phyloP scores from a whole-genome alignment of 1,140 invertebrate genomes.

The Trachymyrmex septentrionalis region DNA sequence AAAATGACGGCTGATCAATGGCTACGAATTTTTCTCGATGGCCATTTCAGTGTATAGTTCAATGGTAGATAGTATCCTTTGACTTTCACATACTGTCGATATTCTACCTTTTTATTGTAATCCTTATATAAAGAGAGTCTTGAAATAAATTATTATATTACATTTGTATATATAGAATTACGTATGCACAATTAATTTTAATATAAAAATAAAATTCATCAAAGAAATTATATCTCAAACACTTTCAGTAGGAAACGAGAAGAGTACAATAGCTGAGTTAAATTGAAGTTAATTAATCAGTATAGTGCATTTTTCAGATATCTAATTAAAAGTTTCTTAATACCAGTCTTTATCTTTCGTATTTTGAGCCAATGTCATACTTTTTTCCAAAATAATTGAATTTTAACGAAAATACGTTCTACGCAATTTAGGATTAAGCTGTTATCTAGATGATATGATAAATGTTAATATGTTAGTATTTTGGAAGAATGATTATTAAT shows the following conservation, averaged over 20 bases:
- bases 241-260: not conserved
- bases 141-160: conserved; percentile 2
- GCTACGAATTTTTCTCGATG: too few relatives aligned
- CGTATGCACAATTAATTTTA: not conserved
- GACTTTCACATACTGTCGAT: not conserved
- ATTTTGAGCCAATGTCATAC: not conserved
- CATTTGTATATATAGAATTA: not conserved
- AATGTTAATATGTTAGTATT: conserved; percentile 7
- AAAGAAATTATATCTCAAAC: not conserved
- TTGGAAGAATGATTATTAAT: conserved; percentile 18
- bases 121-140: not conserved
- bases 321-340: not conserved
- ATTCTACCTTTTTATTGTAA: not conserved
- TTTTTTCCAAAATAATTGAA: conserved; percentile 9
- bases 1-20: too few relatives aligned
- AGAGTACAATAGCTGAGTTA: not conserved
- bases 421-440: conserved; percentile 20
- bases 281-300: not conserved
- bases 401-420: not conserved
- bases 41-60: too few relatives aligned
- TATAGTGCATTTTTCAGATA: not conserved
- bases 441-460: not conserved
- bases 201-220: not conserved
- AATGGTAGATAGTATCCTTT: not conserved
- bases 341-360: not conserved